Percentiles rank a stretch among this genome's conserved stretches.
Evolutionary conservation across 1,140 invertebrate species (phyloP).

Genomic region (Lepidurus couesii): DNA sequence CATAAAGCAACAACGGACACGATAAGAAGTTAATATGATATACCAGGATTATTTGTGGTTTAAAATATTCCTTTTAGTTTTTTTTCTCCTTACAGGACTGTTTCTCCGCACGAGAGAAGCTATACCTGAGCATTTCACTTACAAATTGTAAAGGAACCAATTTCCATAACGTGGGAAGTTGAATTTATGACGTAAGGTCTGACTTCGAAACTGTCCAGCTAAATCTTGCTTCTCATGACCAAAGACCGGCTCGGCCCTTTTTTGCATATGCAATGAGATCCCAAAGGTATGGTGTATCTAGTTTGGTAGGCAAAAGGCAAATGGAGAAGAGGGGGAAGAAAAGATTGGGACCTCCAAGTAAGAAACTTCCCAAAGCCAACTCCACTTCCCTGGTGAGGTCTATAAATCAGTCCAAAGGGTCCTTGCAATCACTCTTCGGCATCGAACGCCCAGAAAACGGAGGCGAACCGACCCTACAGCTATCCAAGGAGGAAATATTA

Average conservation of each 20-base stretch:
- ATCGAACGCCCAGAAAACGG: constrained; percentile 18
- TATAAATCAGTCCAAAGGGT: constrained; percentile 3
- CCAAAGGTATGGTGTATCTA: neutral
- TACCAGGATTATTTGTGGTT: neutral
- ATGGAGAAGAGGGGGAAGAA: neutral
- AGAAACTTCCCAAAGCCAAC: neutral
- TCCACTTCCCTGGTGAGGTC: constrained; percentile 20
- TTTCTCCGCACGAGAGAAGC: neutral
- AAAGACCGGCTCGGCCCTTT: neutral
- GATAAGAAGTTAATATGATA: neutral
- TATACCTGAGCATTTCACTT: neutral
- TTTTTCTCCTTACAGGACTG: neutral
- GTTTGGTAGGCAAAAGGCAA: neutral
- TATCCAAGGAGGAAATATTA: neutral
- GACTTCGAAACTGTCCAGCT: neutral
- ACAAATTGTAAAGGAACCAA: constrained; percentile 1
- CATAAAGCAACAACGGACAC: no score
- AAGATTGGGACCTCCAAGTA: neutral
- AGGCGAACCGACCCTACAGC: neutral
- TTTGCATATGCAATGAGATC: constrained; percentile 11
- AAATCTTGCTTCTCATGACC: neutral
- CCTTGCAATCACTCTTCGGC: constrained; percentile 18
- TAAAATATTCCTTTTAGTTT: neutral
- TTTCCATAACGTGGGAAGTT: neutral
- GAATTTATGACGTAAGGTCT: neutral